Conservation (phyloP, 2,797 vertebrate species). For the Euthynnus affinis region DNA sequence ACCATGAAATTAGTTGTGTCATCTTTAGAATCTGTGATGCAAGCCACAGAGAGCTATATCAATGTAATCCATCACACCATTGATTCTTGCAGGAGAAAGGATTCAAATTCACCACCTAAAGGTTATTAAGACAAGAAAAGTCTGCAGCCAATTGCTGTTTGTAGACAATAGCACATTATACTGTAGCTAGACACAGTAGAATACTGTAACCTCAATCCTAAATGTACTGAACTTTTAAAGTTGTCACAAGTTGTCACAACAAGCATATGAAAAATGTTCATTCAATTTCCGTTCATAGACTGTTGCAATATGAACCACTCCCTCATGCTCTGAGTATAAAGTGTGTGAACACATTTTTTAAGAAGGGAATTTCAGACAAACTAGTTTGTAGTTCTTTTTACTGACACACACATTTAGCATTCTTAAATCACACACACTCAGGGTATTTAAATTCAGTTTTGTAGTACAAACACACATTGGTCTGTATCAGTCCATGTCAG, state of each 20-base stretch:
- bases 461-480: not conserved
- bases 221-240: conserved; percentile 12
- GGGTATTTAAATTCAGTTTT: conserved; percentile 6
- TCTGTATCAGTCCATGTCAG: conserved; percentile 8
- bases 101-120: conserved; percentile 61
- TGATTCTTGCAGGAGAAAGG: conserved; percentile 77
- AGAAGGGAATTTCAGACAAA: too few species aligned
- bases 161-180: not conserved
- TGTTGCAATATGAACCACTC: not conserved
- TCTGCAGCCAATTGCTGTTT: conserved; percentile 21
- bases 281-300: not conserved
- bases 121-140: conserved; percentile 53
- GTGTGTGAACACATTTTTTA: not conserved
- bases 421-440: not conserved
- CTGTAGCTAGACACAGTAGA: not conserved
- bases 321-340: not conserved
- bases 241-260: not conserved
- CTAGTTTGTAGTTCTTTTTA: not conserved
- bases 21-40: conserved; percentile 82
- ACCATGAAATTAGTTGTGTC: conserved; percentile 84
- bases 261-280: not conserved
- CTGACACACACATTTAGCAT: not conserved
- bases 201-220: not conserved
- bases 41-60: conserved; percentile 79
- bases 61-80: conserved; percentile 87